Evolutionary conservation across 2,888 invertebrate species (phyloP).

Genomic region (Cetonia aurata): DNA sequence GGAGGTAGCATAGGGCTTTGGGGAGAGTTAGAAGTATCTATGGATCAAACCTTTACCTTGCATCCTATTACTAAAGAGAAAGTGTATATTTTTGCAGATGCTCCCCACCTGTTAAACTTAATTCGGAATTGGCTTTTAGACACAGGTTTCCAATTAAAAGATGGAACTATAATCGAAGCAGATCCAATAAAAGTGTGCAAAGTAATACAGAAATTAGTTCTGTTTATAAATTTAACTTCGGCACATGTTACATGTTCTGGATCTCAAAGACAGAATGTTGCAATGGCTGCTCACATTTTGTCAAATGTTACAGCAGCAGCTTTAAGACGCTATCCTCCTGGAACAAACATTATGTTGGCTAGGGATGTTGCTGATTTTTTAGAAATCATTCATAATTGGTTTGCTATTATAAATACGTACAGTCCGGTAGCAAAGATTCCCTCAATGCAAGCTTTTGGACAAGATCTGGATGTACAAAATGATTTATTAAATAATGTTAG

Average conservation of each 20-base stretch:
- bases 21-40: conserved; percentile 35
- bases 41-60: conserved; percentile 40
- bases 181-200: conserved; percentile 4
- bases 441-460: conserved; percentile 46
- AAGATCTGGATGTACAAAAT: conserved; percentile 43
- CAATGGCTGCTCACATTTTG: conserved; percentile 28
- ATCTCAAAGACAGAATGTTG: conserved; percentile 13
- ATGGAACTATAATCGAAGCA: not conserved
- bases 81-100: conserved; percentile 47
- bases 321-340: not conserved
- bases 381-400: conserved; percentile 46
- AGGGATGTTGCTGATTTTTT: conserved; percentile 37
- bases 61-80: not conserved
- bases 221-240: conserved; percentile 11
- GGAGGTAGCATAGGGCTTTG: conserved; percentile 48
- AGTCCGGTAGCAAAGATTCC: conserved; percentile 29
- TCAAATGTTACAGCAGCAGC: not conserved
- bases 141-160: conserved; percentile 16
- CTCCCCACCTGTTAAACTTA: conserved; percentile 36
- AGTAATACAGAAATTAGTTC: conserved; percentile 14
- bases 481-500: conserved; percentile 45
- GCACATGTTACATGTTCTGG: conserved; percentile 1
- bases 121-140: conserved; percentile 38
- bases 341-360: not conserved
- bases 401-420: conserved; percentile 47